A percentile compares a stretch with the other conserved stretches of the same genome.
Evolutionary conservation across 2,797 vertebrate species (phyloP).

Genomic region (Trematomus bernacchii): DNA sequence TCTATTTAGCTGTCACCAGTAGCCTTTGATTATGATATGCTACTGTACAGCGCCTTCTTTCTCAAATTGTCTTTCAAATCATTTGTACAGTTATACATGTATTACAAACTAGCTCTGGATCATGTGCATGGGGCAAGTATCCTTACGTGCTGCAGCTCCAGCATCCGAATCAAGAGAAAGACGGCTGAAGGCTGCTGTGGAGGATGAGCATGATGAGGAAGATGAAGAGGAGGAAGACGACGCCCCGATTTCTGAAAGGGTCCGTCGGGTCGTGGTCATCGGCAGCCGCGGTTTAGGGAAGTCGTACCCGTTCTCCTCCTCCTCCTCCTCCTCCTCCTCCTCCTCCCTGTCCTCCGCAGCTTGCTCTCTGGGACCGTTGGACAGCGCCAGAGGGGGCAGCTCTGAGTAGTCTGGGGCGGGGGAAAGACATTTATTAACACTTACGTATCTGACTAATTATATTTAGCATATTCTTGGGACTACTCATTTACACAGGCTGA

Average conservation of each 20-base stretch:
- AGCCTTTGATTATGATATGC: neutral
- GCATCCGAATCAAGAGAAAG: slow-evolving; percentile 88
- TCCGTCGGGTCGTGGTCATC: slow-evolving; percentile 84
- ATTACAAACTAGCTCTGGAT: neutral
- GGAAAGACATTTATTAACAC: neutral
- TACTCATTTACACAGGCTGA: neutral
- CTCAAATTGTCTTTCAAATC: neutral
- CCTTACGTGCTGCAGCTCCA: slow-evolving; percentile 77
- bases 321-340: slow-evolving; percentile 91
- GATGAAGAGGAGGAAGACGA: slow-evolving; percentile 84
- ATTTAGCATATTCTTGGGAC: neutral
- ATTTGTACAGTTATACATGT: neutral
- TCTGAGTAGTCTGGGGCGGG: slow-evolving; percentile 85
- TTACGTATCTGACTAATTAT: neutral
- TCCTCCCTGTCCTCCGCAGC: slow-evolving; percentile 84
- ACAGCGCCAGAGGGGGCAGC: slow-evolving; percentile 76
- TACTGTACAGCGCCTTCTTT: neutral
- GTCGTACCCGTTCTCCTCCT: slow-evolving; percentile 86
- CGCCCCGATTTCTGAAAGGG: slow-evolving; percentile 91
- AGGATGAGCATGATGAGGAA: slow-evolving; percentile 71
- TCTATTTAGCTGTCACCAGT: too few relatives aligned
- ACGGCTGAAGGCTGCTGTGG: slow-evolving; percentile 85
- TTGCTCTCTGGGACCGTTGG: slow-evolving; percentile 80
- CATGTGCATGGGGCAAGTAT: neutral
- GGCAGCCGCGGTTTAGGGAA: slow-evolving; percentile 90